Conservation (phyloP, 1,140 invertebrate genomes). For the Trialeurodes vaporariorum region DNA sequence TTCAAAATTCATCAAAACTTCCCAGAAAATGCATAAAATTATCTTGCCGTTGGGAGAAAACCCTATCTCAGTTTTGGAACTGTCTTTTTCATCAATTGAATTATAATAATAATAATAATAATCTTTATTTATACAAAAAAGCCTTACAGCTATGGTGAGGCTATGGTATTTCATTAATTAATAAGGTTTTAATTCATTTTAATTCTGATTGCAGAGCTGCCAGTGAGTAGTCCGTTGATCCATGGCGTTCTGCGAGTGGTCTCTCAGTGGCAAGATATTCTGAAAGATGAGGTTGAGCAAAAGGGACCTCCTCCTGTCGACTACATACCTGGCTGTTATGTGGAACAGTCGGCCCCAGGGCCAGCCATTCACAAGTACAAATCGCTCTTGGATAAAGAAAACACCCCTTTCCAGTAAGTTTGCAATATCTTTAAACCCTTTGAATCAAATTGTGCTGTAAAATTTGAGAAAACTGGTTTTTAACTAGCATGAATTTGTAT, state of each 20-base stretch:
- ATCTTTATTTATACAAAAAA: too few species aligned
- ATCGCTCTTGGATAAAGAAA: conserved; percentile 77
- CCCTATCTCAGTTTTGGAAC: too few species aligned
- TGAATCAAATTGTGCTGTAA: too few species aligned
- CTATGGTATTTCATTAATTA: too few species aligned
- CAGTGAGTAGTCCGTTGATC: conserved; percentile 84
- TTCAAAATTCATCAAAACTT: too few species aligned
- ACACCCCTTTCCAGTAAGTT: conserved; percentile 84
- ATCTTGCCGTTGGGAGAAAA: too few species aligned
- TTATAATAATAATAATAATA: too few species aligned
- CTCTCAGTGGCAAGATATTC: conserved; percentile 74
- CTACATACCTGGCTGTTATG: conserved; percentile 76
- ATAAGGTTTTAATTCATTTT: not conserved
- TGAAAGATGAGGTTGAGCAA: conserved; percentile 62
- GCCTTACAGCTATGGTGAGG: too few species aligned
- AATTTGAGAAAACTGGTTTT: too few species aligned
- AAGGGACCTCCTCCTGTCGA: conserved; percentile 57
- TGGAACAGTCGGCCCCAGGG: conserved; percentile 53
- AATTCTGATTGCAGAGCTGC: conserved; percentile 53
- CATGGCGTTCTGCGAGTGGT: conserved; percentile 77
- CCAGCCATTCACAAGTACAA: conserved; percentile 89
- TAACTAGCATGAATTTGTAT: too few species aligned
- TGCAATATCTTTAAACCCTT: not conserved
- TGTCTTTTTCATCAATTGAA: too few species aligned
- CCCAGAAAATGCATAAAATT: too few species aligned